A percentile compares a stretch with the other conserved stretches of the same genome.
Conservation (phyloP, 2,888 invertebrate genomes). For the Heliconius aoede region DNA sequence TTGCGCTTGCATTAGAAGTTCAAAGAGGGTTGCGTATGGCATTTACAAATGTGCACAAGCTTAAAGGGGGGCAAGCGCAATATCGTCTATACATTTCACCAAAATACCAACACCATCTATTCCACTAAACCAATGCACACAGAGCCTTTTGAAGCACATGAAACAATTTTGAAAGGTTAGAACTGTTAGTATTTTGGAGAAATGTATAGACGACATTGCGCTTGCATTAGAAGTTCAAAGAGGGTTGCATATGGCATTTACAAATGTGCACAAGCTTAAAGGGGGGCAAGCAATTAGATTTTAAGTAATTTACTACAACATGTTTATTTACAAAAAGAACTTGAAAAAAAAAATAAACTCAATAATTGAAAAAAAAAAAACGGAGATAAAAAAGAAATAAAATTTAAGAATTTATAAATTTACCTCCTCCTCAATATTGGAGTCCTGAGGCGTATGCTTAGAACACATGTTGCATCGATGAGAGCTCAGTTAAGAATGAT, state of each 20-base stretch:
- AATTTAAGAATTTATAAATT: constrained; percentile 54
- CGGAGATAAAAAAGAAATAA: constrained; percentile 37
- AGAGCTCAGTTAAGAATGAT: constrained; percentile 60
- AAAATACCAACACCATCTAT: constrained; percentile 83
- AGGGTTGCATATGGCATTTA: constrained; percentile 62
- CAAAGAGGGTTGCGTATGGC: constrained; percentile 65
- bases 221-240: constrained; percentile 58
- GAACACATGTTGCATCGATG: constrained; percentile 77
- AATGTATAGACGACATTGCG: constrained; percentile 58
- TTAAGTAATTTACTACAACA: constrained; percentile 20
- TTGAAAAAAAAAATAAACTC: constrained; percentile 23
- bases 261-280: constrained; percentile 70
- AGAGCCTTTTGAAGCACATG: constrained; percentile 65
- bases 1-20: constrained; percentile 57
- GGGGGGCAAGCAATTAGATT: constrained; percentile 45
- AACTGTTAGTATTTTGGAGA: constrained; percentile 83
- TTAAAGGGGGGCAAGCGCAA: too few species aligned
- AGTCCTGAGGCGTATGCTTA: constrained; percentile 76
- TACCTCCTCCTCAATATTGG: constrained; percentile 76
- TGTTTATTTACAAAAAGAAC: constrained; percentile 37
- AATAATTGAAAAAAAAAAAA: constrained; percentile 17
- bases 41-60: constrained; percentile 68
- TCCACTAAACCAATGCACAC: constrained; percentile 58
- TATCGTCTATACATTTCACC: too few species aligned
- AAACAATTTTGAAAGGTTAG: constrained; percentile 59